A percentile compares a stretch with the other conserved stretches of the same genome.
Conservation (phyloP, 1,140 invertebrate genomes). For the Hyphantria cunea region DNA sequence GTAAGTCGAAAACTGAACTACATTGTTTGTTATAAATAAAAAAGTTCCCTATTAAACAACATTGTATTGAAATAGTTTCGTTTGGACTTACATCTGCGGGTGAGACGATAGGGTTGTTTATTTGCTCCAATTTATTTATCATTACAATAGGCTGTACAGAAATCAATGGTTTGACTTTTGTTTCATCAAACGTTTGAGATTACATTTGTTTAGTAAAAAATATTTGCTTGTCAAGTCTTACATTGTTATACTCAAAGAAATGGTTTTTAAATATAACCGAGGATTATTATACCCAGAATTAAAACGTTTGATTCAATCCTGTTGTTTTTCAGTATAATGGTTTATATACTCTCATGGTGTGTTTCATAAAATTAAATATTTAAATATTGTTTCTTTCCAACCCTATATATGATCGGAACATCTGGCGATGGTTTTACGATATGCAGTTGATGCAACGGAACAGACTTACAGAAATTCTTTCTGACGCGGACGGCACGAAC, state of each 20-base stretch:
- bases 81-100: constrained; percentile 24
- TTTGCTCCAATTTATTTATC: constrained; percentile 10
- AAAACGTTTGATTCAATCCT: no score
- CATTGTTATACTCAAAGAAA: no score
- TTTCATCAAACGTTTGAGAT: constrained; percentile 14
- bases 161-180: constrained; percentile 5
- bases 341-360: no score
- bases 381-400: constrained; percentile 19
- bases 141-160: constrained; percentile 6
- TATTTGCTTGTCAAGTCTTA: constrained; percentile 13
- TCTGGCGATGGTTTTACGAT: constrained; percentile 54
- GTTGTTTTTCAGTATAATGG: no score
- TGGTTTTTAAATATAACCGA: no score
- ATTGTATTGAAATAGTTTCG: constrained; percentile 39
- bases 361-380: background rate
- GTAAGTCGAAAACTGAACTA: constrained; percentile 62
- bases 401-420: constrained; percentile 64
- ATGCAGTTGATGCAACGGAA: constrained; percentile 48
- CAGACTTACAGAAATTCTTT: constrained; percentile 49
- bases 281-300: no score
- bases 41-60: constrained; percentile 65
- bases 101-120: constrained; percentile 16
- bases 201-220: constrained; percentile 12
- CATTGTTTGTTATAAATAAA: constrained; percentile 63
- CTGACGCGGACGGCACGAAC: constrained; percentile 14